Base-by-base conservation (phyloP, 2,797 vertebrate genomes). In the Gymnoscopelus microlampas region DNA sequence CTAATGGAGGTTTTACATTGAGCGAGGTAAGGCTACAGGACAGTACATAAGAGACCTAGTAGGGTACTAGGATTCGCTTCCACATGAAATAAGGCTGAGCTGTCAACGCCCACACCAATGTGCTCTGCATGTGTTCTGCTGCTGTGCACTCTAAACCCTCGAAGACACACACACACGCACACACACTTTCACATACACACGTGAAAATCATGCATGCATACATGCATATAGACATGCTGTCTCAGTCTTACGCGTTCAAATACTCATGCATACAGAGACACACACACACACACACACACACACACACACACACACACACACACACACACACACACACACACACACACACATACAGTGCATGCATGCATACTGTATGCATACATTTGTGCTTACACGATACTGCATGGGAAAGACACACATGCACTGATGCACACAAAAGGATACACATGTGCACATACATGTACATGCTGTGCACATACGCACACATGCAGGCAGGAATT, bases 111-210 rank as follows among this genome's bases (percentile, higher is more conserved):
- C 86, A 85, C 74, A 49, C 80, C 5, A 12, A 32, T 5, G 8
- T 4, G 32, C 55, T 14, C 65, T 60, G 66, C 73, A 76, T 80
- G 47, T 70, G 66, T 81, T 84, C 74, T 87, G 77, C 86, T 86
- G 80, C 67, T 73, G 53, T 81, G 83, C 85, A 82, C 82, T 83
- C 82, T 79, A 71, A 67, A 14, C 44, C 54, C 71, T 83, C 69
- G 39, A 44, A 44, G 39, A 48, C 60, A 49, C 51, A 1, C 68
- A 9, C 39, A n/a, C 29, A 15, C 53, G 1, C 68, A 4, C 53
- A 23, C 53, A 23, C 53, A 23, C 53, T 13, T 23, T 7, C 7
- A 53, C 57, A 26, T 11, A 54, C 3, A 8, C 15, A 54, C 6
- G 32, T 35, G 32, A 11, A 11, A 50, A 4, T 50, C 48, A 50